Conservation (phyloP, 2,888 invertebrate genomes). For the Gari tellinella region DNA sequence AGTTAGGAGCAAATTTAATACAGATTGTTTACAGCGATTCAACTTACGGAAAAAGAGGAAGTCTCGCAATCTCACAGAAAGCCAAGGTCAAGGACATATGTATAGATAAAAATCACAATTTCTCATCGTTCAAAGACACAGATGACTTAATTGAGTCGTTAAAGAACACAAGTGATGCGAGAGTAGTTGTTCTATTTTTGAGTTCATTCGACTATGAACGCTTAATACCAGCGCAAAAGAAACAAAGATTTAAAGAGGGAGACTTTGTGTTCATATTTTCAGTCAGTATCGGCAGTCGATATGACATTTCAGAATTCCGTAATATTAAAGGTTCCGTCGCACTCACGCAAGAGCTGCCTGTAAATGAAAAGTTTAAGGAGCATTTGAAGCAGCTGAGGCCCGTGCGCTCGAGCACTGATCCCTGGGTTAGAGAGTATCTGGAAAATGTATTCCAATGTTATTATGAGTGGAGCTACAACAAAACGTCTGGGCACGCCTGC, state of each 20-base stretch:
- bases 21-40: constrained; percentile 61
- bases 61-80: constrained; percentile 20
- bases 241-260: constrained; percentile 6
- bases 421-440: constrained; percentile 55
- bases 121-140: constrained; percentile 21
- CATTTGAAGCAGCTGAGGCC: constrained; percentile 35
- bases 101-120: constrained; percentile 40
- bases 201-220: constrained; percentile 42
- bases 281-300: constrained; percentile 57
- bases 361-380: constrained; percentile 37
- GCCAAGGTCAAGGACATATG: constrained; percentile 38
- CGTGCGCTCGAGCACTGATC: constrained; percentile 15
- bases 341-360: constrained; percentile 44
- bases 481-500: constrained; percentile 33
- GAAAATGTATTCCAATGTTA: constrained; percentile 55
- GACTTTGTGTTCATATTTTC: constrained; percentile 61
- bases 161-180: constrained; percentile 30
- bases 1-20: constrained; percentile 51
- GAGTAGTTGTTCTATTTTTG: constrained; percentile 51
- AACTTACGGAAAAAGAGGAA: constrained; percentile 60
- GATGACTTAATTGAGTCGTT: constrained; percentile 24
- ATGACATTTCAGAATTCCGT: constrained; percentile 15
- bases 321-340: constrained; percentile 51
- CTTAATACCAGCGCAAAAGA: constrained; percentile 24
- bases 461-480: constrained; percentile 61